Base-by-base conservation (phyloP, 2,888 invertebrate genomes). In the Apomyelois bistriatella region DNA sequence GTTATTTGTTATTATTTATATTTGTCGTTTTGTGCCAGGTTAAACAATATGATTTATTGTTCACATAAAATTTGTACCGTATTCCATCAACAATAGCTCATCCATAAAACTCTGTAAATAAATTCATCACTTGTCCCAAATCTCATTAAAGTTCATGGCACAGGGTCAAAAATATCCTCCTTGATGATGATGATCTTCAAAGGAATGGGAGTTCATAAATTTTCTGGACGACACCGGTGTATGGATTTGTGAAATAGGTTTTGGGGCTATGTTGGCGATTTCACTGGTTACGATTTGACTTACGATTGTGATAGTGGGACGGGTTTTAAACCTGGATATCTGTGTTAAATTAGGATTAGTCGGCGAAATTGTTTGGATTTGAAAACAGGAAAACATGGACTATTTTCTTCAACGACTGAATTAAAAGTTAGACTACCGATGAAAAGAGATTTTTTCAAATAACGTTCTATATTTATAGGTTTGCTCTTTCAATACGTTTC, bases 121-220 rank as follows among this genome's bases (percentile, higher is more conserved):
- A n/a, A 22, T 7, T 12, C 9, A 13, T 30, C 13, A 42, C 12
- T 55, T 71, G 74, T 56, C 66, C 52, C 57, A 70, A 73, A 63
- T 74, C 79, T 64, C 74, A 65, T 71, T 79, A 58, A 71, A 79
- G 85, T 82, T 85, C 85, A 82, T 78, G 81, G 80, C 69, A 61
- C 83, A 85, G 80, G 84, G 82, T 82, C 80, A 80, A 53, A 38
- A 61, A 48, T 56, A 67, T 65, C 64, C 62, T 55, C 48, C 17
- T 22, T 37, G 12, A 22, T 12, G 28, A 22, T 12, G 28, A 38
- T 28, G 4, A 54, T 64, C 69, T 67, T 70, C 69, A 69, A 68
- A 70, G 60, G 62, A 60, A 59, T 55, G 57, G 16, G 17, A 54
- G 54, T 35, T 48, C 48, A 62, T 70, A 64, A 66, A 63, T 66